phyloP scores from a whole-genome alignment of 2,113 vertebrate species.

The Sebastes schlegelii region DNA sequence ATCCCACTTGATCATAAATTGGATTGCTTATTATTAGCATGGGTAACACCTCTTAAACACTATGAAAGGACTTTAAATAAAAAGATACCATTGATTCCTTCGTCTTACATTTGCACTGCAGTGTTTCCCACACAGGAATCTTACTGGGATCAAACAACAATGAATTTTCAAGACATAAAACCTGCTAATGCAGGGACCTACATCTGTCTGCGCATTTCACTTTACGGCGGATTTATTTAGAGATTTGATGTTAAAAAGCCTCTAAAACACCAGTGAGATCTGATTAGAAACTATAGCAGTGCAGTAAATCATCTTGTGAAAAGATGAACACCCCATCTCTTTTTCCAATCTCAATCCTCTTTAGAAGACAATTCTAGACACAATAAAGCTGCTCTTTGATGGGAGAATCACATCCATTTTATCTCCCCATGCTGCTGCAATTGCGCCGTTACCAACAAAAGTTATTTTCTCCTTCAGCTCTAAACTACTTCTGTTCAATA shows the following conservation, averaged over 20 bases:
- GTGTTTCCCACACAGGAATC: slow-evolving; percentile 11
- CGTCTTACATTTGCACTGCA: too few relatives aligned
- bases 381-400: slow-evolving; percentile 69
- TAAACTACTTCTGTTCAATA: slow-evolving; percentile 71
- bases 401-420: slow-evolving; percentile 70
- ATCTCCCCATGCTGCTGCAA: slow-evolving; percentile 52
- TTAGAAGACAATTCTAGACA: slow-evolving; percentile 57
- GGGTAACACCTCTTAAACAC: too few relatives aligned
- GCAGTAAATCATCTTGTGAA: slow-evolving; percentile 59
- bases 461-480: slow-evolving; percentile 59
- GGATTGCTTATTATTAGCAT: too few relatives aligned
- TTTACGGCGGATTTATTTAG: slow-evolving; percentile 8
- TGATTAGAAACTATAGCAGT: slow-evolving; percentile 62
- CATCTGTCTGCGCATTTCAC: slow-evolving; percentile 16
- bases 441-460: slow-evolving; percentile 56
- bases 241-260: slow-evolving; percentile 50
- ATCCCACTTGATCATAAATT: too few relatives aligned
- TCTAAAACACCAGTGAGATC: slow-evolving; percentile 54
- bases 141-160: slow-evolving; percentile 9
- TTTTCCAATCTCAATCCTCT: slow-evolving; percentile 68
- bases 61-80: too few relatives aligned
- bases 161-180: slow-evolving; percentile 19
- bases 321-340: slow-evolving; percentile 63
- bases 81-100: too few relatives aligned
- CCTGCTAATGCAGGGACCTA: slow-evolving; percentile 12